Conservation (phyloP, 1,140 invertebrate species). For the honey bee (Apis mellifera) region DNA sequence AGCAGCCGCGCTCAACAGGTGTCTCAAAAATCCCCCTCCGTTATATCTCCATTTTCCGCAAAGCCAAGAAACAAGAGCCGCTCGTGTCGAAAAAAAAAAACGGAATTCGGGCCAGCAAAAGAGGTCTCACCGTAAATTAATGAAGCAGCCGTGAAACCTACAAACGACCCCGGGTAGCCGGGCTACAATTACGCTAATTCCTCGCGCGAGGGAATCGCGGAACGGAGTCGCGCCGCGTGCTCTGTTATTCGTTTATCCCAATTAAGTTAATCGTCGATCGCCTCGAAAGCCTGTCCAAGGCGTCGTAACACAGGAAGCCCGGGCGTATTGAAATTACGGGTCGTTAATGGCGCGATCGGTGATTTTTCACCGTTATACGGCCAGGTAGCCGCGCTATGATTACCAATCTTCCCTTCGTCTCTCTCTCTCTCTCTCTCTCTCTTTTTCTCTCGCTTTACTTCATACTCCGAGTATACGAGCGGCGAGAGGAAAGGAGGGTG, state of each 20-base stretch:
- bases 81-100: no score
- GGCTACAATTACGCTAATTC: constrained; percentile 59
- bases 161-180: constrained; percentile 14
- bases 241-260: constrained; percentile 61
- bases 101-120: neutral
- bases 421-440: neutral
- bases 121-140: constrained; percentile 25
- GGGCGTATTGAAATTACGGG: constrained; percentile 58
- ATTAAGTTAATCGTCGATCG: constrained; percentile 60
- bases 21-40: neutral
- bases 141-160: constrained; percentile 25
- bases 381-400: constrained; percentile 54
- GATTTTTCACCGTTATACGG: constrained; percentile 64
- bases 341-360: constrained; percentile 60
- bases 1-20: neutral
- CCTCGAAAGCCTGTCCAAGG: constrained; percentile 22
- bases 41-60: neutral
- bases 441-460: neutral
- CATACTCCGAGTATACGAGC: no score
- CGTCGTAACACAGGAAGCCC: constrained; percentile 60
- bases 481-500: neutral
- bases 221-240: constrained; percentile 11
- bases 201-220: constrained; percentile 2
- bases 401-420: constrained; percentile 51
- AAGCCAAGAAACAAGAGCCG: neutral